Conservation (phyloP, 2,113 vertebrate species). For the Nymphicus hollandicus region DNA sequence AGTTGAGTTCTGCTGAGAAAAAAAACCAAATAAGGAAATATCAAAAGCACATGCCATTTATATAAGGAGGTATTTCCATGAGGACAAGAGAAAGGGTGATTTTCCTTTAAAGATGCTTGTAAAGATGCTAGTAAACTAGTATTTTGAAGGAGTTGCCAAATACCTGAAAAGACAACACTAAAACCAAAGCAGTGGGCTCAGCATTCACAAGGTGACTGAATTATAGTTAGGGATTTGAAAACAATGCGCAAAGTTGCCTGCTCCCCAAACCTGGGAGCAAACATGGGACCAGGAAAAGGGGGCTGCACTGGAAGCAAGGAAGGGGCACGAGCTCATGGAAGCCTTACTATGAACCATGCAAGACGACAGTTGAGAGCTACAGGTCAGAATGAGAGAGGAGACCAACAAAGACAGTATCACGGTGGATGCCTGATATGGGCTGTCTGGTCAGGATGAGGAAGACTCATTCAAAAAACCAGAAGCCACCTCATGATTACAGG, state of each 20-base stretch:
- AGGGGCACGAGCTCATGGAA: background rate
- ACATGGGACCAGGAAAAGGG: background rate
- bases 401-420: background rate
- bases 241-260: fast-evolving
- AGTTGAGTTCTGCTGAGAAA: background rate
- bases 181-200: background rate
- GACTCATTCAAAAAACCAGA: background rate
- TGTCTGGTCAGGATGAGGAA: background rate
- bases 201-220: background rate
- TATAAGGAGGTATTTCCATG: no score
- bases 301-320: background rate
- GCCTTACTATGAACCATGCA: background rate
- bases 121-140: no score
- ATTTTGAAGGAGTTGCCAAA: background rate
- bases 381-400: background rate
- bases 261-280: background rate
- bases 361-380: background rate
- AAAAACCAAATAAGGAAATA: background rate
- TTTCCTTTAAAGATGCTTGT: background rate
- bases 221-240: background rate
- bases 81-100: background rate
- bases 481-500: background rate
- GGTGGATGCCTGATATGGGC: background rate
- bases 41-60: no score
- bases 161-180: background rate